Evolutionary conservation across 2,888 invertebrate genomes (phyloP).

Genomic region (Eutolmus rufibarbis): DNA sequence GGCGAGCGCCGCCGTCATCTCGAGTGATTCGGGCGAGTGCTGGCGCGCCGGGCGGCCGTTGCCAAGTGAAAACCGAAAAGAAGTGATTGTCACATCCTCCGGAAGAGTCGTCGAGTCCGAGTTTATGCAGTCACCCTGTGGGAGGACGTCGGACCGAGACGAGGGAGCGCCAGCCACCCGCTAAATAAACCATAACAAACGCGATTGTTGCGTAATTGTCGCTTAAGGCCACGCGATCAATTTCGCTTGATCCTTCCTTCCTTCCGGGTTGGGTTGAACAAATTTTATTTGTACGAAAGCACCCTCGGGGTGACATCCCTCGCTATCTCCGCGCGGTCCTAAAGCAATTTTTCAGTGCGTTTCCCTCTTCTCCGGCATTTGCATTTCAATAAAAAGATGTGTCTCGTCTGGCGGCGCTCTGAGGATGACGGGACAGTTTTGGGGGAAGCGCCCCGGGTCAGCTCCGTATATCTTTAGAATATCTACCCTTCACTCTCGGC

Average conservation of each 20-base stretch:
- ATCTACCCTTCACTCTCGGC: not conserved
- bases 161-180: constrained; percentile 1
- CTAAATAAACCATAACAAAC: constrained; percentile 46
- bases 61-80: constrained; percentile 27
- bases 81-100: constrained; percentile 44
- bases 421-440: not conserved
- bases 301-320: not conserved
- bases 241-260: constrained; percentile 44
- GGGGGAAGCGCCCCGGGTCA: not conserved
- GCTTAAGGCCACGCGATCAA: constrained; percentile 49
- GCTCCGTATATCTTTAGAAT: not conserved
- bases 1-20: not conserved
- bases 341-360: not conserved
- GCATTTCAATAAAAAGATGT: constrained; percentile 25
- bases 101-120: constrained; percentile 24
- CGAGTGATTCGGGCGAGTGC: constrained; percentile 23
- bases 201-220: constrained; percentile 47
- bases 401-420: not conserved
- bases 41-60: not conserved
- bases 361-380: not conserved
- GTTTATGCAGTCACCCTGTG: not conserved
- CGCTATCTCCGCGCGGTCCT: not conserved
- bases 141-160: not conserved
- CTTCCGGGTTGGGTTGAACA: constrained; percentile 43
- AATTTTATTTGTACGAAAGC: constrained; percentile 8